These are phyloP conservation scores for Zoroaster sp. DNA, from an alignment of 53 echinoderm and acorn worm genomes.

Conservation along the genomic window DNA sequence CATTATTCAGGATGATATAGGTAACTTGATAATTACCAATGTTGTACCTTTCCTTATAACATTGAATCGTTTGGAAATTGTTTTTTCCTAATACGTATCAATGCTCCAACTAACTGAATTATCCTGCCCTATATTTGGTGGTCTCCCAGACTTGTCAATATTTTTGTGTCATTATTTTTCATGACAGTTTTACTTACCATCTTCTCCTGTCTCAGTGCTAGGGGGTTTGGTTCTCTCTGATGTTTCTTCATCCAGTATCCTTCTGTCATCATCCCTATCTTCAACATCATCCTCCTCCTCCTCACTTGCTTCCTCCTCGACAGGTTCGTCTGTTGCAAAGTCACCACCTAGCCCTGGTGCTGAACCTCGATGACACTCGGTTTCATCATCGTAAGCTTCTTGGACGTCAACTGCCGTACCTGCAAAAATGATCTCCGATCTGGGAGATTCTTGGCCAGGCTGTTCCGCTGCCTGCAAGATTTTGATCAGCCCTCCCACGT, in stretches of 20 bases:
- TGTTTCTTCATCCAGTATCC: not conserved
- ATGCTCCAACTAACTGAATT: too few relatives aligned
- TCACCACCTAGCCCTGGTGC: not conserved
- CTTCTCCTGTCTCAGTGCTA: not conserved
- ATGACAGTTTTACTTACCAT: not conserved
- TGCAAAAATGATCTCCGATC: slow-evolving; percentile 1
- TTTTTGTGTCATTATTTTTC: too few relatives aligned
- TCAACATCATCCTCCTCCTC: not conserved
- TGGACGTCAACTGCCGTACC: not conserved
- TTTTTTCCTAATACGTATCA: too few relatives aligned
- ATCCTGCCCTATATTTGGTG: too few relatives aligned
- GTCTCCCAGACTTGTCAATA: too few relatives aligned
- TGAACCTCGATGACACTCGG: not conserved
- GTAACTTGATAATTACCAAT: too few relatives aligned
- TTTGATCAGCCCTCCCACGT: not conserved
- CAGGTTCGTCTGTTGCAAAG: not conserved
- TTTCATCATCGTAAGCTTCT: not conserved
- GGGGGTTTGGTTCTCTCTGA: not conserved
- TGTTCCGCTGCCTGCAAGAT: slow-evolving; percentile 10
- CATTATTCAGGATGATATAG: too few relatives aligned
- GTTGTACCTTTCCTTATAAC: too few relatives aligned
- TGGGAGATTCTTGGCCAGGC: not conserved
- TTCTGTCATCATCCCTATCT: not conserved
- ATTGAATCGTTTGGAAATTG: too few relatives aligned
- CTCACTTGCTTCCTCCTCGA: not conserved